phyloP scores from a whole-genome alignment of 1,140 invertebrate species.

The Subanguina moxae region DNA sequence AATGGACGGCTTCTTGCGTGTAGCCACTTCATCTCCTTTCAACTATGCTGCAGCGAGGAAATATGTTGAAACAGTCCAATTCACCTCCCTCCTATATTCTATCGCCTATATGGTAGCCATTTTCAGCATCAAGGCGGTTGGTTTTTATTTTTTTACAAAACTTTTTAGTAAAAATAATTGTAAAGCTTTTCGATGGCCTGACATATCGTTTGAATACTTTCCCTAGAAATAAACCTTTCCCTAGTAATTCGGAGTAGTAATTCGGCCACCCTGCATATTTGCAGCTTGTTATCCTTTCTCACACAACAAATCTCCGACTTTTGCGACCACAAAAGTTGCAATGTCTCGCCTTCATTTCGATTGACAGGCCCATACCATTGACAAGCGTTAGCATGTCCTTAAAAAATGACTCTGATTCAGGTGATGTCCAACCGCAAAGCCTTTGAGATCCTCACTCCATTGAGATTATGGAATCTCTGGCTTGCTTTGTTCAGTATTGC shows the following conservation, averaged over 20 bases:
- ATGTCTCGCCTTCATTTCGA: no score
- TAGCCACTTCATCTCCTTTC: slow-evolving; percentile 27
- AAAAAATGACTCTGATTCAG: slow-evolving; percentile 6
- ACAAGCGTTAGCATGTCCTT: no score
- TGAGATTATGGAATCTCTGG: slow-evolving; percentile 84
- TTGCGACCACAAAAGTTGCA: no score
- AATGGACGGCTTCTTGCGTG: slow-evolving; percentile 28
- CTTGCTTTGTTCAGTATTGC: slow-evolving; percentile 77
- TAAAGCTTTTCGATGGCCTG: no score
- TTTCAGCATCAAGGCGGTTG: slow-evolving; percentile 40
- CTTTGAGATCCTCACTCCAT: slow-evolving; percentile 76
- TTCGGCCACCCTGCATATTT: no score
- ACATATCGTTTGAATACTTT: no score
- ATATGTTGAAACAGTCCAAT: slow-evolving; percentile 34
- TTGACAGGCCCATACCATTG: no score
- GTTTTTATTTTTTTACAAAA: neutral
- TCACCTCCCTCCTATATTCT: slow-evolving; percentile 37
- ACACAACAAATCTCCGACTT: no score
- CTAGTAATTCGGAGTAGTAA: no score
- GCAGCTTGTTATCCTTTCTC: no score
- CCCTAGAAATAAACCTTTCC: no score
- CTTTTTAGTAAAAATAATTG: no score
- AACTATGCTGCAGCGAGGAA: slow-evolving; percentile 35
- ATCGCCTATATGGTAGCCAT: slow-evolving; percentile 43
- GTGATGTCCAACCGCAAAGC: slow-evolving; percentile 26